Evolutionary conservation across 2,797 vertebrate genomes (phyloP).

Genomic region (Antrozous pallidus): DNA sequence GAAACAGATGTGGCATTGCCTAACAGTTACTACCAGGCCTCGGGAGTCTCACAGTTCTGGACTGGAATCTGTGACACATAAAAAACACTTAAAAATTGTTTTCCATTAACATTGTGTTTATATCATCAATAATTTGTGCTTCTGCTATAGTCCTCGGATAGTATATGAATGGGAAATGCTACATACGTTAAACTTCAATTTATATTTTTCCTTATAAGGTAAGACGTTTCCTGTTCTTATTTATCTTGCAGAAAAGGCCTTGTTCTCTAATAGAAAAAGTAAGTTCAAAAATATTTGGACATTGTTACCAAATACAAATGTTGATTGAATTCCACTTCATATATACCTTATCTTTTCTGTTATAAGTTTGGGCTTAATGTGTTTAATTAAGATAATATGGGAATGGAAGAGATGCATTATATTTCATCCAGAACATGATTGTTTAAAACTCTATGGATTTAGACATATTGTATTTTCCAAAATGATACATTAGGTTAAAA

Average conservation of each 20-base stretch:
- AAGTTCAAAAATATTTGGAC: slow-evolving; percentile 78
- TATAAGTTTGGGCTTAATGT: neutral
- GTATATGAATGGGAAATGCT: neutral
- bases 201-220: slow-evolving; percentile 16
- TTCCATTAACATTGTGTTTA: slow-evolving; percentile 10
- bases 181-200: slow-evolving; percentile 31
- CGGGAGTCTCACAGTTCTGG: neutral
- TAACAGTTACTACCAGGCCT: neutral
- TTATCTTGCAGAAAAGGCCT: slow-evolving; percentile 81
- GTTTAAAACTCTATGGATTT: slow-evolving; percentile 3
- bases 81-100: neutral
- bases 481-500: neutral
- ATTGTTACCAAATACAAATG: slow-evolving; percentile 33
- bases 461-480: neutral
- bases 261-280: slow-evolving; percentile 87
- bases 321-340: neutral
- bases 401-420: neutral
- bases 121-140: slow-evolving; percentile 16
- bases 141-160: neutral
- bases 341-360: neutral
- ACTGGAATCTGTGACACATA: neutral
- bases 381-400: neutral
- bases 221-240: too few relatives aligned
- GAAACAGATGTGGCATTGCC: neutral
- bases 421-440: neutral